These are phyloP conservation scores for Leuciscus idus DNA, from an alignment of 2,113 vertebrate genomes.

Conservation along the genomic window DNA sequence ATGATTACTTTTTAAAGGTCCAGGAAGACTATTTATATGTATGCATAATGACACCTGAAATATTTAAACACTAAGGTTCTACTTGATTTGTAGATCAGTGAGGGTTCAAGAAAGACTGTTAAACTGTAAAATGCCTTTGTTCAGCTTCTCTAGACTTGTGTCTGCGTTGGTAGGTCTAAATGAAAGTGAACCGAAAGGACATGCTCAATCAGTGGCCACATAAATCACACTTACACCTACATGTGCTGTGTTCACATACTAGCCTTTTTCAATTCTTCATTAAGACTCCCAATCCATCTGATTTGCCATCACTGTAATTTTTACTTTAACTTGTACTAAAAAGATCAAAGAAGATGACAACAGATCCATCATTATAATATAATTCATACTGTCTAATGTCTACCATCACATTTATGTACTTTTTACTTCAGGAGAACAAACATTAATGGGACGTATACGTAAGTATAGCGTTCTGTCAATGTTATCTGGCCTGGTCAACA, in stretches of 20 bases:
- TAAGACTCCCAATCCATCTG: neutral
- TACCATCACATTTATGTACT: neutral
- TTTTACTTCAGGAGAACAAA: neutral
- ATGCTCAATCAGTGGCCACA: conserved; percentile 28
- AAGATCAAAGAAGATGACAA: neutral
- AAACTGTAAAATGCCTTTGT: neutral
- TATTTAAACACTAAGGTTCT: neutral
- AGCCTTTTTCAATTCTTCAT: neutral
- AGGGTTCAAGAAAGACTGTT: neutral
- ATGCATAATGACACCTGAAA: neutral
- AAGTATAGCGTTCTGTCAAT: neutral
- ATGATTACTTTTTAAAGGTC: neutral
- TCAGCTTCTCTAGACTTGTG: neutral
- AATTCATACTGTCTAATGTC: neutral
- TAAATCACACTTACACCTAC: conserved; percentile 41
- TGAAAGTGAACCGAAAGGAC: conserved; percentile 16
- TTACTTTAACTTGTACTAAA: neutral
- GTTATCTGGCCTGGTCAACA: neutral
- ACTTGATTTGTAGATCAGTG: neutral
- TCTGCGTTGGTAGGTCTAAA: conserved; percentile 14
- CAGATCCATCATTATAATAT: neutral
- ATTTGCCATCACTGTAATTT: neutral
- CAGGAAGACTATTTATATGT: neutral
- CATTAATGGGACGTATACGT: neutral
- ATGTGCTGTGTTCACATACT: conserved; percentile 1